Conservation (phyloP, 2,113 vertebrate species). For the Erythrocercus mccallii region DNA sequence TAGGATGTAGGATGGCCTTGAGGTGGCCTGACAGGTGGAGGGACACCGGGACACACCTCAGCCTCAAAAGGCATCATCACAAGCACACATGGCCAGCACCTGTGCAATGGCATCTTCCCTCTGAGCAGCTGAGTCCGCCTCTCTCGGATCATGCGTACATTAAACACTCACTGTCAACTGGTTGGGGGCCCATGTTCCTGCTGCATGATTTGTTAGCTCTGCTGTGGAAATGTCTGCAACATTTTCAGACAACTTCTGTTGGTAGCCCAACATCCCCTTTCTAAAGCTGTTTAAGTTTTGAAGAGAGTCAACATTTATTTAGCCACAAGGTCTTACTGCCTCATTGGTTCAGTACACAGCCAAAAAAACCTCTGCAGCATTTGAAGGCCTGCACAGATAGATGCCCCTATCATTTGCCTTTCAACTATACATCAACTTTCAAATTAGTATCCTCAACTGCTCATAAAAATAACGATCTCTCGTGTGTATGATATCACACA, state of each 20-base stretch:
- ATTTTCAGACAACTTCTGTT: not conserved
- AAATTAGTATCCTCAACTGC: not conserved
- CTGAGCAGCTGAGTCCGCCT: not conserved
- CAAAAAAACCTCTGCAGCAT: not conserved
- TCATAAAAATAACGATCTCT: not conserved
- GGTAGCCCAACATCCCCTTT: not conserved
- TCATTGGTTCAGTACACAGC: not conserved
- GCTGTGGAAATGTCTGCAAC: fast-evolving
- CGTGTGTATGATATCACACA: fast-evolving
- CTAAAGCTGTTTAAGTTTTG: not conserved
- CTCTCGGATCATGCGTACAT: fast-evolving
- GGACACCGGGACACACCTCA: fast-evolving
- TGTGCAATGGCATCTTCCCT: not conserved
- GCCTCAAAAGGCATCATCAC: not conserved
- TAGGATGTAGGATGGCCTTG: not conserved
- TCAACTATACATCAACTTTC: not conserved
- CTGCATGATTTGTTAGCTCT: not conserved
- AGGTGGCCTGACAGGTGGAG: not conserved
- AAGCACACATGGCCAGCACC: not conserved
- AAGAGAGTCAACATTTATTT: not conserved
- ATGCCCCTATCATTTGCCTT: not conserved
- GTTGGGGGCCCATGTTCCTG: fast-evolving
- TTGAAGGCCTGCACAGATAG: not conserved
- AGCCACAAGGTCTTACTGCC: not conserved
- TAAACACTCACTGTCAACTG: fast-evolving